Evolutionary conservation across 2,797 vertebrate genomes (phyloP).

Genomic region (Channallabes apus): DNA sequence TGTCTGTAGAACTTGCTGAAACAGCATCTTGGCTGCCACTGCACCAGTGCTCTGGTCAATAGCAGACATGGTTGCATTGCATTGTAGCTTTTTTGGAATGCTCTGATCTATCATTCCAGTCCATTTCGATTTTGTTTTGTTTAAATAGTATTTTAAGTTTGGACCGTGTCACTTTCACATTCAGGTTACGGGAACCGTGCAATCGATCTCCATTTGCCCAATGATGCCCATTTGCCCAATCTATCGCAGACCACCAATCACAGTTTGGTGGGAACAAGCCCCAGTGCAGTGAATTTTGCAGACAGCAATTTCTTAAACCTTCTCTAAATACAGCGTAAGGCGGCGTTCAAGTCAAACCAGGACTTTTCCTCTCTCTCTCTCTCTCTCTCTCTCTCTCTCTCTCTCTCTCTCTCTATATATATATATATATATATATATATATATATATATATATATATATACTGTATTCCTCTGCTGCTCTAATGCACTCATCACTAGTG

Average conservation of each 20-base stretch:
- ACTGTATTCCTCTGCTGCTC: too few species aligned
- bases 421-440: too few species aligned
- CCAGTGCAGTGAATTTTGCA: not conserved
- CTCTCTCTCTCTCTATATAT: too few species aligned
- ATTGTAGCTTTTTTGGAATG: not conserved
- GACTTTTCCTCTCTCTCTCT: too few species aligned
- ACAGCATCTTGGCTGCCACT: not conserved
- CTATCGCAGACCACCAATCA: not conserved
- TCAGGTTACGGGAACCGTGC: not conserved
- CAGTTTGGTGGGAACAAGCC: not conserved
- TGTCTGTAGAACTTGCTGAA: conserved; percentile 16
- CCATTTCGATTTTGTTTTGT: not conserved
- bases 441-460: too few species aligned
- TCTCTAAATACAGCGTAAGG: not conserved
- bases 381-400: too few species aligned
- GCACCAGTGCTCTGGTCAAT: not conserved
- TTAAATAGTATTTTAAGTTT: not conserved
- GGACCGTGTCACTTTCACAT: not conserved
- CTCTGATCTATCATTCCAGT: not conserved
- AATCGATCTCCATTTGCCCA: not conserved
- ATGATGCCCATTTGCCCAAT: too few species aligned
- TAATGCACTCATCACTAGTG: too few species aligned
- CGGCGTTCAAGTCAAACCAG: too few species aligned
- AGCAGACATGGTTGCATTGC: not conserved
- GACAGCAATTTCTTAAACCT: not conserved